These are phyloP conservation scores for Hoplias malabaricus DNA, from an alignment of 2,113 vertebrate species.

Conservation along the genomic window DNA sequence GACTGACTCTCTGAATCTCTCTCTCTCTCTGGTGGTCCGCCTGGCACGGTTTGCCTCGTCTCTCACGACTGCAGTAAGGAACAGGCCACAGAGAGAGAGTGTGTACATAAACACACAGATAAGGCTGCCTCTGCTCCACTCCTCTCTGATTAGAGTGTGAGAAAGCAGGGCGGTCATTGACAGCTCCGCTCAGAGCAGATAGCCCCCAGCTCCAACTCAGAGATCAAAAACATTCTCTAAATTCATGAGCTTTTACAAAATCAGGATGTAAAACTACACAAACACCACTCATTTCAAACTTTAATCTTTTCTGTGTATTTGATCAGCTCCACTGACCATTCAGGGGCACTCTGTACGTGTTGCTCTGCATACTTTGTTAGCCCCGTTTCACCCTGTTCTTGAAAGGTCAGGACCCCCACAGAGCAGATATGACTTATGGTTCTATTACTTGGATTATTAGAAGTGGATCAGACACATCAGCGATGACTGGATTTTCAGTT, in stretches of 20 bases:
- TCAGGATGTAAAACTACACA: no score
- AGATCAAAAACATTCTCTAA: conserved; percentile 24
- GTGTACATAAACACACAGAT: conserved; percentile 74
- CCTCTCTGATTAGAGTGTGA: conserved; percentile 71
- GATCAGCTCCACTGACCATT: no score
- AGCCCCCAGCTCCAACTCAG: neutral
- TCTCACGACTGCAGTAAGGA: conserved; percentile 37
- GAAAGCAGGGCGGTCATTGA: conserved; percentile 63
- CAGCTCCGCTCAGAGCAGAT: conserved; percentile 43
- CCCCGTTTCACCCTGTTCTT: no score
- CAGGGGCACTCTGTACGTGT: no score
- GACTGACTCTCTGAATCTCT: conserved; percentile 45
- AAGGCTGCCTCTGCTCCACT: conserved; percentile 63
- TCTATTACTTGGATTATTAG: no score
- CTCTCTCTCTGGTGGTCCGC: conserved; percentile 56
- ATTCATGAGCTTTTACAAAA: neutral
- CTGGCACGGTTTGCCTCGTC: conserved; percentile 58
- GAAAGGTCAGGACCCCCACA: no score
- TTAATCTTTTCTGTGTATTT: no score
- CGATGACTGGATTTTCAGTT: no score
- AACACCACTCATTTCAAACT: no score
- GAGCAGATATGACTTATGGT: no score
- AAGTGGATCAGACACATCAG: no score
- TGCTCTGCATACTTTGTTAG: no score
- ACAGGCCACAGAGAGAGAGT: conserved; percentile 29